Conservation (phyloP, 2,113 vertebrate genomes). For the Macroglossus sobrinus region DNA sequence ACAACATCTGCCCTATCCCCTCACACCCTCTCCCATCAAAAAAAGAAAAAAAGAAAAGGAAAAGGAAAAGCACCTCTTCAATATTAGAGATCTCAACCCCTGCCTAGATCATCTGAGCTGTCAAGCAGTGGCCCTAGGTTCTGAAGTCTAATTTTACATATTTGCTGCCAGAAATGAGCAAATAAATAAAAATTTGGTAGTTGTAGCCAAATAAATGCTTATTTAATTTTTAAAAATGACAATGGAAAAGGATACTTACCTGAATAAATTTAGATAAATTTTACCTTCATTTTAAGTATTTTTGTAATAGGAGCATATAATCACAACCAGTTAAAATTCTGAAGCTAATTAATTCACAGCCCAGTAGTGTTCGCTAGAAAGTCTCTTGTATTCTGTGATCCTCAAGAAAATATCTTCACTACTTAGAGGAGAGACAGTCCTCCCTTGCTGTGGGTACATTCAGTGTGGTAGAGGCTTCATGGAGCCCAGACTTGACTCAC, state of each 20-base stretch:
- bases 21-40: background rate
- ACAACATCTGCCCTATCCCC: background rate
- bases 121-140: background rate
- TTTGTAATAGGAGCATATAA: background rate
- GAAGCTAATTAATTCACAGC: background rate
- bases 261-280: background rate
- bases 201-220: background rate
- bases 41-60: background rate
- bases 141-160: background rate
- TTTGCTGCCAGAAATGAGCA: conserved; percentile 10
- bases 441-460: background rate
- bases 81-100: background rate
- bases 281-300: background rate
- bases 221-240: conserved; percentile 38
- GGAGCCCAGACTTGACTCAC: background rate
- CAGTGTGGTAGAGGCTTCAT: background rate
- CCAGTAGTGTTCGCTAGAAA: background rate
- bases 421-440: background rate
- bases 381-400: background rate
- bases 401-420: background rate
- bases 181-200: background rate
- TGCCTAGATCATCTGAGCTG: background rate
- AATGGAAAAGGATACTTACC: background rate
- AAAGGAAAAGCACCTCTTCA: background rate
- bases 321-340: background rate